Base-by-base conservation (phyloP, 2,113 vertebrate genomes). In the Balaeniceps rex region DNA sequence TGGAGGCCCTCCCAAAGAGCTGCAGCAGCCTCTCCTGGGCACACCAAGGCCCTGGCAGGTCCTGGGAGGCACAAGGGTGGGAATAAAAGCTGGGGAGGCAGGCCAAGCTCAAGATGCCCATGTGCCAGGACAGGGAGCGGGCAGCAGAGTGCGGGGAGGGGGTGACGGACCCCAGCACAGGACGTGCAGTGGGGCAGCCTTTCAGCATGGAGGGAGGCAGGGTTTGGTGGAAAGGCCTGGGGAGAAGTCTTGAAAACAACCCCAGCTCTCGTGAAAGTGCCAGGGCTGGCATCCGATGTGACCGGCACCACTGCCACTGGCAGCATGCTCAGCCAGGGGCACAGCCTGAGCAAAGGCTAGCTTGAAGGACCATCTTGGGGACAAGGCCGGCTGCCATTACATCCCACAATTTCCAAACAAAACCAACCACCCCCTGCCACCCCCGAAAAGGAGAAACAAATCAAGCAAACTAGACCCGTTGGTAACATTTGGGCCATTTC, bases 401-500 rank as follows among this genome's bases (percentile, higher is more conserved):
- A 72, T 69, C 70, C 61, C 40, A 21, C 40, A 46, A 54, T 82
- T 87, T 92, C 78, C 66, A 76, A 89, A 85, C 15, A 4, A 94
- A 97, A 87, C 34, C 54, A 92, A 68, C 42, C 47, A 51, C 44
- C 61, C 89, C 68, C 94, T 87, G 69, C 69, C 77, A 88, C 31
- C 54, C 28, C 3, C 0, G 0, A 87, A 87, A 97, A 89, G 54
- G 61, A 91, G 94, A 93, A 96, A 94, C 83, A 94, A 97, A 94
- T 94, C 93, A 94, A 94, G 82, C 58, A 76, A 95, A 91, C 87
- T 85, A 85, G 76, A 79, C 44, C 66, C 61, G 22, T 76, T 84
- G 89, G 93, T 96, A 95, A 97, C 94, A 95, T 92, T 94, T 91
- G 91, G 81, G 95, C 70, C 84, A 94, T 94, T 96, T 97, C 95